A percentile compares a stretch with the other conserved stretches of the same genome.
phyloP scores from a whole-genome alignment of 1,140 invertebrate genomes.

The Onthophagus taurus region DNA sequence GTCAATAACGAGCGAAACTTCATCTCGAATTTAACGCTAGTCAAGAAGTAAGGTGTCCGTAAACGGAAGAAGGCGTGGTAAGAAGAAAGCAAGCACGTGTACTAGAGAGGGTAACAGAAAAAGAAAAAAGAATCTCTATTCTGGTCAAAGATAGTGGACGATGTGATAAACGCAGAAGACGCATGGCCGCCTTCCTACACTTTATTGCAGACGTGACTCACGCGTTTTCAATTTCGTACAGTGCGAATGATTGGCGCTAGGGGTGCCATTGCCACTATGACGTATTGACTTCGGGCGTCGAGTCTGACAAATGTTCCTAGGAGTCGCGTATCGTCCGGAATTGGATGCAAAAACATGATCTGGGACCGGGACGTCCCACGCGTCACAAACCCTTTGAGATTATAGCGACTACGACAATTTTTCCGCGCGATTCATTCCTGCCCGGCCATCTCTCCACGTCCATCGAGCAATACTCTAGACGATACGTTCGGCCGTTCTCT shows the following conservation, averaged over 20 bases:
- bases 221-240: slow-evolving; percentile 39
- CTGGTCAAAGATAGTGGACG: too few species aligned
- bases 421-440: slow-evolving; percentile 14
- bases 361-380: slow-evolving; percentile 9
- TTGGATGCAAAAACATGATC: slow-evolving; percentile 14
- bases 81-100: too few species aligned
- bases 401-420: slow-evolving; percentile 14
- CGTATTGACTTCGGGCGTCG: slow-evolving; percentile 35
- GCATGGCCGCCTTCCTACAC: slow-evolving; percentile 30
- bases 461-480: slow-evolving; percentile 12
- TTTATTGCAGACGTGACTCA: slow-evolving; percentile 39
- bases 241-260: slow-evolving; percentile 37
- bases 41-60: too few species aligned
- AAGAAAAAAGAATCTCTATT: background rate
- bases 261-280: slow-evolving; percentile 39
- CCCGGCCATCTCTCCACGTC: slow-evolving; percentile 8
- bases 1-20: too few species aligned
- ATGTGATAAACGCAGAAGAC: slow-evolving; percentile 34
- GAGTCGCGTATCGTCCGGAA: background rate
- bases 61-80: too few species aligned
- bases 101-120: too few species aligned
- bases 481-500: slow-evolving; percentile 8
- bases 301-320: slow-evolving; percentile 35
- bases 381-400: slow-evolving; percentile 11
- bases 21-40: too few species aligned